Evolutionary conservation across 2,797 vertebrate genomes (phyloP).

Genomic region (Bovichtus diacanthus): DNA sequence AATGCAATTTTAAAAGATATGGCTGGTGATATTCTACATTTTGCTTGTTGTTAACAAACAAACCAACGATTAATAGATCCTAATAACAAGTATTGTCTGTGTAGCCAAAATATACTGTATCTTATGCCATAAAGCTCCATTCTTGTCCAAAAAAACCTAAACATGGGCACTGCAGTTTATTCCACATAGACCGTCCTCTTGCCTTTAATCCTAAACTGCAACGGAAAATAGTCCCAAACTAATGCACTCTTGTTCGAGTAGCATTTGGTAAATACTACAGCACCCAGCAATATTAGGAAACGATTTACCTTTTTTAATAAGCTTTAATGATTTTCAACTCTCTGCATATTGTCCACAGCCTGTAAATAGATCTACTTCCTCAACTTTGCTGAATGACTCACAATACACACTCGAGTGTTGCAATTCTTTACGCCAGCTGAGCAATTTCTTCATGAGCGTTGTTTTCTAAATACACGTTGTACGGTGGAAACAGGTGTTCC

Average conservation of each 20-base stretch:
- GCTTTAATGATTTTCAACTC: too few relatives aligned
- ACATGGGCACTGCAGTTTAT: background rate
- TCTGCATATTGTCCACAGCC: background rate
- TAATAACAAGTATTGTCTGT: background rate
- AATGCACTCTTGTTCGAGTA: background rate
- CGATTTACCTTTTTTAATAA: too few relatives aligned
- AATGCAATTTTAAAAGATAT: too few relatives aligned
- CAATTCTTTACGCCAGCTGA: background rate
- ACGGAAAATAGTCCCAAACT: background rate
- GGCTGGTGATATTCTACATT: background rate
- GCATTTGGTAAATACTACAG: background rate
- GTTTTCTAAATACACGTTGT: slow-evolving; percentile 5
- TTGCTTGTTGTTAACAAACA: background rate
- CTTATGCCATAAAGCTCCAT: background rate
- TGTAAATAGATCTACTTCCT: background rate
- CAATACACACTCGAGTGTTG: slow-evolving; percentile 1
- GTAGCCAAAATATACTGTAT: background rate
- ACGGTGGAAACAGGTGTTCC: slow-evolving; percentile 63
- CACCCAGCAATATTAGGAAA: background rate
- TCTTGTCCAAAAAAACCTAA: background rate
- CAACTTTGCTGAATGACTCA: background rate
- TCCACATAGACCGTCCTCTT: background rate
- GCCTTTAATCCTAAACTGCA: background rate
- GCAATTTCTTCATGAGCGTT: background rate
- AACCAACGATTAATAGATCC: background rate